Base-by-base conservation (phyloP, 2,797 vertebrate species). In the Xenops minutus region DNA sequence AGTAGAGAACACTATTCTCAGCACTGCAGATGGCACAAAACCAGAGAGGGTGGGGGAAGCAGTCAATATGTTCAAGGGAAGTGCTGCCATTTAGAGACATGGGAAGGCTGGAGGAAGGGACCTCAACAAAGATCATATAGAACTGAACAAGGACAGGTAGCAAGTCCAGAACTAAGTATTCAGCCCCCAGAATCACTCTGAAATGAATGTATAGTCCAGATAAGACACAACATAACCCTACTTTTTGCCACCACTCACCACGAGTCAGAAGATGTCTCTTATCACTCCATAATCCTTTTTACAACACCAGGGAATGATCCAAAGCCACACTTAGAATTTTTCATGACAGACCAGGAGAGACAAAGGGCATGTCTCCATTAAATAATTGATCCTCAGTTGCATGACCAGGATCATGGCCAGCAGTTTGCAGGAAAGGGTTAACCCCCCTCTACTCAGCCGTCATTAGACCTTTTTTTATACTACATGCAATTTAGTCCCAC, bases 1-100 rank as follows among this genome's bases (percentile, higher is more conserved):
- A 77, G 36, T 15, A 8, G 26, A 75, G 9, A 12, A 67, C 22
- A 19, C 4, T 32, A 10, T 9, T 17, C 26, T 71, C 43, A 36
- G 17, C 17, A 68, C 3, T 63, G 18, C 21, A 41, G 36, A 26
- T 22, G 17, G 9, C 23, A 48, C 7, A 43, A 56, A 52, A 71
- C 13, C 29, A 16, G 8, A 10, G 9, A 6, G 12, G 6, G 2
- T 3, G 6, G 4, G 9, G 14, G 10, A 34, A 72, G 12, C 7
- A 37, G 43, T 39, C 29, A 54, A 10, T 13, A 22, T 6, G 36
- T 79, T 76, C 39, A 63, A 15, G 12, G 23, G 6, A 68, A 78
- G 30, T 74, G 18, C 16, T 74, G n/a, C 12, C 39, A 18, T 62
- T 56, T 30, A 63, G 27, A 76, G 4, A 43, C 14, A 7, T 18